These are phyloP conservation scores for Parazoanthus swiftii DNA, from an alignment of 92 coral and sea anemone species.

Conservation along the genomic window DNA sequence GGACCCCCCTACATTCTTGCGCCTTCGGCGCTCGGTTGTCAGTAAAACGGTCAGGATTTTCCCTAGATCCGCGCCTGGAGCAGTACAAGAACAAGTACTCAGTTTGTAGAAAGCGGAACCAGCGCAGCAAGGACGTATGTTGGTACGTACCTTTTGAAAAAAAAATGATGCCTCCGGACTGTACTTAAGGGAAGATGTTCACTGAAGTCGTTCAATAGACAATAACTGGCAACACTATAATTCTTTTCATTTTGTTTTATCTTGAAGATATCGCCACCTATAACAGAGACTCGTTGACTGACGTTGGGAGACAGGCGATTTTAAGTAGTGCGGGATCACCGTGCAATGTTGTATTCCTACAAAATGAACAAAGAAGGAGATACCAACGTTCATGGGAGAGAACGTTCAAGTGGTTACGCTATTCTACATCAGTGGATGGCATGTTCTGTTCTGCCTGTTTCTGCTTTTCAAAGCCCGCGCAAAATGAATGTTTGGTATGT, in stretches of 20 bases:
- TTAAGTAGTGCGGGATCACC: too few species aligned
- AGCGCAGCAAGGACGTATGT: neutral
- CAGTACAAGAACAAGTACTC: neutral
- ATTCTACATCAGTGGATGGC: neutral
- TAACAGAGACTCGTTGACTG: too few species aligned
- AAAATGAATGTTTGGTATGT: neutral
- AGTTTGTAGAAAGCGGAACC: constrained; percentile 2
- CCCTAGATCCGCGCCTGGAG: too few species aligned
- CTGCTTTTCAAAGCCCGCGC: neutral
- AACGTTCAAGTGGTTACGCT: neutral
- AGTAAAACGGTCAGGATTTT: too few species aligned
- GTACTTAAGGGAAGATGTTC: neutral
- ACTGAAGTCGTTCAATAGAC: neutral
- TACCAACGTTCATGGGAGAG: neutral
- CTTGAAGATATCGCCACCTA: too few species aligned
- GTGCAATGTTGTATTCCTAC: too few species aligned
- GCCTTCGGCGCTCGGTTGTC: too few species aligned
- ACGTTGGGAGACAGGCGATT: too few species aligned
- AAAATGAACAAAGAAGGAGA: too few species aligned
- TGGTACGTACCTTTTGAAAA: neutral
- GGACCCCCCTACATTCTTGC: too few species aligned
- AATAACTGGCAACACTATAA: neutral
- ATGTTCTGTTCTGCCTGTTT: neutral
- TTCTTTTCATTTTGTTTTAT: neutral
- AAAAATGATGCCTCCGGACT: neutral